phyloP scores from a whole-genome alignment of 1,140 invertebrate species.

The Musca vetustissima region DNA sequence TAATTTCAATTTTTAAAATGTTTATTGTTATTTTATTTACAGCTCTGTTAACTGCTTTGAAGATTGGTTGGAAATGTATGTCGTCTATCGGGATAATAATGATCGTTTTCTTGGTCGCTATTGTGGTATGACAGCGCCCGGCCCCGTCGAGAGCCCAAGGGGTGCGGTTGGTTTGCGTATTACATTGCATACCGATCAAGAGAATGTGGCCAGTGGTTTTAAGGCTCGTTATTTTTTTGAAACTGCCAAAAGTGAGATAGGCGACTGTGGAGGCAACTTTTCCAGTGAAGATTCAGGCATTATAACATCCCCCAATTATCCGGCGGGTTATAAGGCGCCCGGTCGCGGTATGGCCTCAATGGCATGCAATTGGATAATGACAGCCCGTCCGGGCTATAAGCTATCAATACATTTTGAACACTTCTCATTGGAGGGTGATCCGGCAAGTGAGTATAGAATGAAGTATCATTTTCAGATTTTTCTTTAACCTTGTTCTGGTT shows the following conservation, averaged over 20 bases:
- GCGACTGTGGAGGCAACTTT: constrained; percentile 90
- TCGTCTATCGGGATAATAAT: constrained; percentile 76
- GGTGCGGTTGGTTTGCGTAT: constrained; percentile 82
- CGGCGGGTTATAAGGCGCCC: constrained; percentile 80
- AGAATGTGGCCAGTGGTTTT: constrained; percentile 86
- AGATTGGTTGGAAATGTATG: constrained; percentile 92
- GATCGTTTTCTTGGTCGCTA: constrained; percentile 83
- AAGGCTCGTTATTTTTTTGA: constrained; percentile 88
- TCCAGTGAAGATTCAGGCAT: constrained; percentile 80
- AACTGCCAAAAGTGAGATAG: constrained; percentile 80
- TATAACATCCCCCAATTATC: constrained; percentile 87
- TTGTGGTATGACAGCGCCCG: constrained; percentile 81
- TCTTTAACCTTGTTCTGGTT: no score
- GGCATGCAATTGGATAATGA: constrained; percentile 92
- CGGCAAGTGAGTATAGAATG: constrained; percentile 63
- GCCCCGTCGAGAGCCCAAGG: constrained; percentile 85
- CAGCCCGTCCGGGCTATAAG: constrained; percentile 75
- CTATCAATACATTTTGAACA: constrained; percentile 85
- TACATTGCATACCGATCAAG: constrained; percentile 79
- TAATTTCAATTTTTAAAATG: background rate
- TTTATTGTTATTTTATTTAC: constrained; percentile 13
- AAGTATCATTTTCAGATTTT: background rate
- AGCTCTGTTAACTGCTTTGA: constrained; percentile 78
- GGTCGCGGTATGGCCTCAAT: constrained; percentile 72
- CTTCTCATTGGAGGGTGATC: constrained; percentile 88